Conservation (phyloP, 2,888 invertebrate genomes). For the Calliopum simillimum region DNA sequence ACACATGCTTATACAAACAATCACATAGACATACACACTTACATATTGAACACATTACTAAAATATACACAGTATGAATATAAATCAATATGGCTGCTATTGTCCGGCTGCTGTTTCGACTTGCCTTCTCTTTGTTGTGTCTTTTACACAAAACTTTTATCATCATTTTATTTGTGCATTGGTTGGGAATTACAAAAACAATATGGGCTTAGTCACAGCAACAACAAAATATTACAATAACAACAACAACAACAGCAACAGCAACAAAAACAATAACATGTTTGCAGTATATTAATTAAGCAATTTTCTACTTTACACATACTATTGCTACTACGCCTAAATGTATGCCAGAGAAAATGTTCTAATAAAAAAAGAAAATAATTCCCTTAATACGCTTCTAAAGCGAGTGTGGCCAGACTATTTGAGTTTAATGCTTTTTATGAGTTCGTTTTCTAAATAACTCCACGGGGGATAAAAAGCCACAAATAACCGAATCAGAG, state of each 20-base stretch:
- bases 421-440: no score
- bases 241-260: not conserved
- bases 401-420: no score
- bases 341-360: slow-evolving; percentile 21
- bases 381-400: no score
- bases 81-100: slow-evolving; percentile 30
- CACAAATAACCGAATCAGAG: no score
- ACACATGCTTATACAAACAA: slow-evolving; percentile 1
- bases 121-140: not conserved
- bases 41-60: not conserved
- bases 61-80: slow-evolving; percentile 22
- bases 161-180: slow-evolving; percentile 3
- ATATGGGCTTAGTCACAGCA: slow-evolving; percentile 1
- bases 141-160: not conserved
- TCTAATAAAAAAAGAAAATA: not conserved
- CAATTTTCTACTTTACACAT: slow-evolving; percentile 42
- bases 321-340: slow-evolving; percentile 2
- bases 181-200: slow-evolving; percentile 8
- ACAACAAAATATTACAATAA: not conserved
- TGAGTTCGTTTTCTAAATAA: no score
- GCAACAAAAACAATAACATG: not conserved
- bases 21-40: not conserved
- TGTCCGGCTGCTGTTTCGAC: not conserved
- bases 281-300: slow-evolving; percentile 46
- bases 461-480: no score